Evolutionary conservation across 2,113 vertebrate species (phyloP), one percentile per base, ranked within the genome.

Genomic region (Bufo gargarizans): DNA sequence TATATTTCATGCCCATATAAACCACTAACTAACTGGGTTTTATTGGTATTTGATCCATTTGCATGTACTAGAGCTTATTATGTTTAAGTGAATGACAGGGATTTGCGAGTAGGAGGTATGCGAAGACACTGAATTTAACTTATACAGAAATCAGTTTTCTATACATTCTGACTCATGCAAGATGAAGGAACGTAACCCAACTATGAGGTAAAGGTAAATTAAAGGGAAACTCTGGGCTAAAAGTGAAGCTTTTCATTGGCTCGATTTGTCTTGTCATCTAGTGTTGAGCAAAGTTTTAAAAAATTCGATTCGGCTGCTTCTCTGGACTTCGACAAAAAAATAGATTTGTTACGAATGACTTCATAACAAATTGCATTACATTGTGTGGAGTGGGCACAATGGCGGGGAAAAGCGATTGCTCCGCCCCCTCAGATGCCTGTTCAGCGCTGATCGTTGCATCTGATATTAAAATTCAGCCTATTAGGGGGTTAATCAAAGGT

Each of bases 21-120:
- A 67, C 20, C 14, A 47, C 69, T 33, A 85, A 74, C 14, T 65
- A 47, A 72, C 61, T 8, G 45, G 22, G 13, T 56, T 43, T 43
- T 61, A 61, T 76, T 77, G 71, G 33, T 20, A 58, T 19, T 45
- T 47, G 0, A n/a, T 61, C 61, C 22, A 59, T 47, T 20, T 47
- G 19, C 3, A 20, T 85, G 16, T n/a, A 13, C 10, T 47, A 6
- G 6, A 71, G 20, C 13, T 71, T 67, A 84, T 69, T 71, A 53
- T 84, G 47, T 33, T 53, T 45, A 84, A 33, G 45, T 14, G 71
- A 55, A 13, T 84, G 82, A 69, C 47, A 71, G 63, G 82, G 45
- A 65, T 65, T 45, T 82, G 16, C 10, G 47, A 49, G 45, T 49
- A 8, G 45, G 71, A 47, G 80, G 80, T 6, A 65, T 11, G 12